A percentile compares a stretch with the other conserved stretches of the same genome.
These are phyloP conservation scores for Hiodon tergisus DNA, from an alignment of 2,113 vertebrate species.

Conservation along the genomic window DNA sequence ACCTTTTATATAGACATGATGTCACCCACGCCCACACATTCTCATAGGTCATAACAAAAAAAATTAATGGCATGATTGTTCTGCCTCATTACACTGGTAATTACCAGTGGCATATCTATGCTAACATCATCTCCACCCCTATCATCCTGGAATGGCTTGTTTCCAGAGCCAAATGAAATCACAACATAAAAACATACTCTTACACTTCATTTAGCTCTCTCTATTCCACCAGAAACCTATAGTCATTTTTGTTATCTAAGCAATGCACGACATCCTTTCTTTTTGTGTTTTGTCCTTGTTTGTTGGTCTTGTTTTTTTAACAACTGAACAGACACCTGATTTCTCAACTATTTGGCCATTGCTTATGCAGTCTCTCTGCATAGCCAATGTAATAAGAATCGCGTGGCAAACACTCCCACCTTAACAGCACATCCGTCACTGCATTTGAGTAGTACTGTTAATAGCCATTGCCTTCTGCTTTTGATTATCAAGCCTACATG, in stretches of 20 bases:
- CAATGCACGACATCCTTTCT: background rate
- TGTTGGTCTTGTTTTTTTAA: background rate
- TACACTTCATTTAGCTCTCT: background rate
- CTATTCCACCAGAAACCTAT: background rate
- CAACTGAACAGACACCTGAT: background rate
- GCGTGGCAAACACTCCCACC: background rate
- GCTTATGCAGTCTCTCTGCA: background rate
- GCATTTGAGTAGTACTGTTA: background rate
- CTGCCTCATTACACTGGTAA: background rate
- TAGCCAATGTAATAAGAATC: background rate
- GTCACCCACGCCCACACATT: too few species aligned
- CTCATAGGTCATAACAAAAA: background rate
- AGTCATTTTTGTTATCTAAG: background rate
- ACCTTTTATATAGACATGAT: background rate
- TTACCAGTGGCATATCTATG: background rate
- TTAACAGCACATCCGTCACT: background rate
- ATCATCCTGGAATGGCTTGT: background rate
- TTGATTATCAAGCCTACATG: background rate
- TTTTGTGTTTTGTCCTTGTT: background rate
- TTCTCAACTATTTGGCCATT: background rate
- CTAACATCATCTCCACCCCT: background rate
- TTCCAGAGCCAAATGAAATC: background rate
- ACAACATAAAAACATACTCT: background rate
- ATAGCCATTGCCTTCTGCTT: background rate
- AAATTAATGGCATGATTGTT: background rate